Base-by-base conservation (phyloP, 2,113 vertebrate genomes). In the Pseudorectes ferrugineus region DNA sequence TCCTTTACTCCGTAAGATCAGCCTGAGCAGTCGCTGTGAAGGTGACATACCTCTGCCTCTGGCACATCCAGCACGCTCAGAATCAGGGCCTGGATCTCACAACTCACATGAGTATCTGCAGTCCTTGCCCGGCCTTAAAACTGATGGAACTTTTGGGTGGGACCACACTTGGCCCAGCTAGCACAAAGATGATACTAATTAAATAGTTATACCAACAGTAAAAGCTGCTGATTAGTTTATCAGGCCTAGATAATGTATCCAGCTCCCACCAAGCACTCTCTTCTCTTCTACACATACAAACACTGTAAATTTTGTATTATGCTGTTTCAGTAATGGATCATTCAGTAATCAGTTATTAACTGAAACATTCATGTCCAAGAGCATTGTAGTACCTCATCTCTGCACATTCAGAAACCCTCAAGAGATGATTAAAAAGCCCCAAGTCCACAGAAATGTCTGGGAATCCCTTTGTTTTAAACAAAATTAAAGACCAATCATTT, bases 391-490 rank as follows among this genome's bases (percentile, higher is more conserved):
- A 81, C 40, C 43, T 88, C 57, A 65, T 65, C 35, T 89, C 62
- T 70, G 46, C 29, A 77, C 19, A 25, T 89, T 79, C 40, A 70
- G 43, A 88, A 94, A 82, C 16, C 9, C 38, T 67, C 38, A 62
- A 62, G 58, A 73, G 71, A 79, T 58, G 2, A 91, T 59, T 89
- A 88, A 93, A 92, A 92, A 73, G 14, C 36, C 36, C n/a, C 45
- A 63, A 63, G 20, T 21, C 51, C 65, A 67, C 48, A 67, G 52
- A 91, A 89, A 96, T n/a, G 26, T 62, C 58, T 17, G 15, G 51
- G 67, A 93, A 95, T 83, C 15, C 25, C 29, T 90, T 82, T 89
- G 70, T 92, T 89, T 95, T 74, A 65, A 89, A 85, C 14, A 19
- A 85, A 96, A 81, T n/a, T 45, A 26, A 81, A 84, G 45, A 35